A percentile compares a stretch with the other conserved stretches of the same genome.
phyloP scores from a whole-genome alignment of 2,113 vertebrate species.

The Tretioscincus oriximinensis region DNA sequence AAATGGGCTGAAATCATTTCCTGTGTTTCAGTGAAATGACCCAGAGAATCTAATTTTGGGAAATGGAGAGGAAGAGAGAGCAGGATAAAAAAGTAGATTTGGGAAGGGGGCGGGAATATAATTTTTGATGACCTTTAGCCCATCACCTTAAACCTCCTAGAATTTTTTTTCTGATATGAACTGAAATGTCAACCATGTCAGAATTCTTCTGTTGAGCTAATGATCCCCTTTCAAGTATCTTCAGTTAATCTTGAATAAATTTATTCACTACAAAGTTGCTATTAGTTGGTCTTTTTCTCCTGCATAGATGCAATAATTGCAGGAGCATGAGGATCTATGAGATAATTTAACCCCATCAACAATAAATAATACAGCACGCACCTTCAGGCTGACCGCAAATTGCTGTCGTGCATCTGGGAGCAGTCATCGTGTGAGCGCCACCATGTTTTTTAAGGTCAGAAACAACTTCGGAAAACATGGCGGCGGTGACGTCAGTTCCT shows the following conservation, averaged over 20 bases:
- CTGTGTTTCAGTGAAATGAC: background rate
- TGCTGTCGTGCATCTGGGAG: too few relatives aligned
- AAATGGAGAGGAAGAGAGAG: too few relatives aligned
- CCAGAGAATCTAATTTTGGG: background rate
- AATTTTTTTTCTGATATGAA: background rate
- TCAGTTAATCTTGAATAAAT: conserved; percentile 19
- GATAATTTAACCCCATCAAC: background rate
- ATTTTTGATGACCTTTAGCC: background rate
- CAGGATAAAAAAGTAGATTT: too few relatives aligned
- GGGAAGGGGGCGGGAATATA: background rate
- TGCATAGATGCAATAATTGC: background rate
- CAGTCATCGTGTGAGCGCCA: too few relatives aligned
- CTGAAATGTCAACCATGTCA: background rate
- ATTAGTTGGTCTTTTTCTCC: background rate
- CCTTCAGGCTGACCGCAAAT: too few relatives aligned
- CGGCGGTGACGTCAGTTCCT: too few relatives aligned
- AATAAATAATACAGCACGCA: too few relatives aligned
- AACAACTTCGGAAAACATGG: too few relatives aligned
- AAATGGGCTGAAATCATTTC: background rate
- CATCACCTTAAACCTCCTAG: background rate
- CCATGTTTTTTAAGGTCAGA: too few relatives aligned
- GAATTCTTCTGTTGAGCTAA: background rate
- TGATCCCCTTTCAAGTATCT: conserved; percentile 14
- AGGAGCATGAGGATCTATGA: background rate
- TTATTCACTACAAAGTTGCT: background rate